These are phyloP conservation scores for Daphoenositta chrysoptera DNA, from an alignment of 2,113 vertebrate genomes.

Conservation along the genomic window DNA sequence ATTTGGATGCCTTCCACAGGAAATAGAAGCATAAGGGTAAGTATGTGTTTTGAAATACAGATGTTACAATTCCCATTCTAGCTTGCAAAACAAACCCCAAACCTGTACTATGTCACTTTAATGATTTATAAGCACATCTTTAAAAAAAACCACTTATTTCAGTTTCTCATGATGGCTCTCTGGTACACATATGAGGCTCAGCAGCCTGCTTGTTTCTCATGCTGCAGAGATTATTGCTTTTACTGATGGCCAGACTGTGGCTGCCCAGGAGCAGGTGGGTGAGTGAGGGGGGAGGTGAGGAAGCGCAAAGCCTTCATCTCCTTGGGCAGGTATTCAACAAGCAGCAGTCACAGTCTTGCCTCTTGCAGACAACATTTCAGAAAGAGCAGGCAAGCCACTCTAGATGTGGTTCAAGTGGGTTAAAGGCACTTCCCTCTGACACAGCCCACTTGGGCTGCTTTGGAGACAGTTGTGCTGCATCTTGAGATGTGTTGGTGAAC, in stretches of 20 bases:
- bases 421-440: neutral
- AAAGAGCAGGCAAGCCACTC: neutral
- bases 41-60: conserved; percentile 36
- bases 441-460: neutral
- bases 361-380: neutral
- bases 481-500: neutral
- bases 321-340: neutral
- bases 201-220: neutral
- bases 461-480: neutral
- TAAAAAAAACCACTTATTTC: neutral
- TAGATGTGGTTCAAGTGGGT: neutral
- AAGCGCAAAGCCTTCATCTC: neutral
- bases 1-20: conserved; percentile 30
- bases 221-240: neutral
- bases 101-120: neutral
- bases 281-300: neutral
- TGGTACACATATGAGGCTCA: neutral
- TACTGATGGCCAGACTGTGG: neutral
- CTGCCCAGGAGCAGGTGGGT: neutral
- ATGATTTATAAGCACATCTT: conserved; percentile 35
- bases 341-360: neutral
- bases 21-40: neutral
- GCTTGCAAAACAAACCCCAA: conserved; percentile 48
- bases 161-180: neutral
- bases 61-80: conserved; percentile 43